A percentile compares a stretch with the other conserved stretches of the same genome.
Conservation (phyloP, 2,113 vertebrate species). For the Pluvialis apricaria region DNA sequence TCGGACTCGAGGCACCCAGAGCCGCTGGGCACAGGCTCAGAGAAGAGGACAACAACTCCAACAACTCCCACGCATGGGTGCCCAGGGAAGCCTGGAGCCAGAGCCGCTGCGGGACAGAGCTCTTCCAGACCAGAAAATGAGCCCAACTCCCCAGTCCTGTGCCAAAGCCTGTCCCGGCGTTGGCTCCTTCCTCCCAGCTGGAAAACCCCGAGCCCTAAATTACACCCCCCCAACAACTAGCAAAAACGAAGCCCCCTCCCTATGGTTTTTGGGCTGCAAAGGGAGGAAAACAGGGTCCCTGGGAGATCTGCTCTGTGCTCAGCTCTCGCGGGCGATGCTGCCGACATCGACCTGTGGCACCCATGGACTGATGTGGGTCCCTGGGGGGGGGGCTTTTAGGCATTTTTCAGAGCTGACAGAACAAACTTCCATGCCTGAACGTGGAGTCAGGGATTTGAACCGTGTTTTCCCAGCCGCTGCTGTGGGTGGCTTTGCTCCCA, state of each 20-base stretch:
- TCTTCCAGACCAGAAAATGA: not conserved
- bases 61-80: not conserved
- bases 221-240: fast-evolving
- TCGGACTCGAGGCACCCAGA: fast-evolving
- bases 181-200: not conserved
- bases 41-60: not conserved
- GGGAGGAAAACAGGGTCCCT: not conserved
- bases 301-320: not conserved
- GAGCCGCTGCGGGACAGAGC: not conserved
- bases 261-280: not conserved
- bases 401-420: not conserved
- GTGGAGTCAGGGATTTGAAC: not conserved
- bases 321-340: not conserved
- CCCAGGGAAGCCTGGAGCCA: not conserved
- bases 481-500: not conserved
- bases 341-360: fast-evolving
- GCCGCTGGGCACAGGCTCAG: not conserved
- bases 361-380: fast-evolving
- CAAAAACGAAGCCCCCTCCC: not conserved
- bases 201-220: not conserved
- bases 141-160: not conserved
- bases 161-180: fast-evolving
- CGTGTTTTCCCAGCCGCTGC: not conserved
- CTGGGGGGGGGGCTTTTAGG: fast-evolving
- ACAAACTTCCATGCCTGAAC: not conserved